Evolutionary conservation across 2,797 vertebrate species (phyloP), one percentile per base, ranked within the genome.

Genomic region (Siniperca scherzeri): DNA sequence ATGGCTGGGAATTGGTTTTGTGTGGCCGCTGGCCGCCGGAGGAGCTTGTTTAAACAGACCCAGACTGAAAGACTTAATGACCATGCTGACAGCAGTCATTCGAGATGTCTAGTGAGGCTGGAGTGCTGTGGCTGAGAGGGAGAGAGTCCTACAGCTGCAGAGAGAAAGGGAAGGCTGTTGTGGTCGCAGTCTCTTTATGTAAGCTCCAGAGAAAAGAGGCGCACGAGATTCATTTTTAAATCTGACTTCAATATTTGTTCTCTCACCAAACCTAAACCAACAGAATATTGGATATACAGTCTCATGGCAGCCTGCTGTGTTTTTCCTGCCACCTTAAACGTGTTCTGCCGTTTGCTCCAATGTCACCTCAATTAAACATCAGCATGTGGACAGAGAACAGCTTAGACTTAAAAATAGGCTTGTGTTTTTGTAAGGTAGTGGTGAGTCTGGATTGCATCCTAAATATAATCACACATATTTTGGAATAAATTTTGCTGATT

Each of bases 51-150:
- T 80, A 92, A 95, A 93, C 89, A 91, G 85, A 90, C 70, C 74
- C 88, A 91, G 90, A 81, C 85, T 90, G 87, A 94, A 93, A 92
- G 76, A 84, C 86, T 91, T 93, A 94, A 94, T 85, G 90, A 79
- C 61, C 83, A 79, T 70, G 92, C 89, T 95, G 94, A 95, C 94
- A 94, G 92, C 89, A 90, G 90, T 85, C 93, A 91, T 89, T 87
- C 66, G 81, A 94, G 91, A 93, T 89, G 91, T 92, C 91, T 94
- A 77, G 61, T 70, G 82, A 90, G 84, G 87, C 86, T 83, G 86
- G 55, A 81, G 87, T 59, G 73, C 82, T 90, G 91, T 78, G 88
- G 89, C 89, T 76, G 81, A 78, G 81, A 80, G 53, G 59, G 77
- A 80, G 69, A 71, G 84, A 83, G 74, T 73, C 74, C 66, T 85